These are phyloP conservation scores for Carcina quercana DNA, from an alignment of 2,888 invertebrate genomes.

Conservation along the genomic window DNA sequence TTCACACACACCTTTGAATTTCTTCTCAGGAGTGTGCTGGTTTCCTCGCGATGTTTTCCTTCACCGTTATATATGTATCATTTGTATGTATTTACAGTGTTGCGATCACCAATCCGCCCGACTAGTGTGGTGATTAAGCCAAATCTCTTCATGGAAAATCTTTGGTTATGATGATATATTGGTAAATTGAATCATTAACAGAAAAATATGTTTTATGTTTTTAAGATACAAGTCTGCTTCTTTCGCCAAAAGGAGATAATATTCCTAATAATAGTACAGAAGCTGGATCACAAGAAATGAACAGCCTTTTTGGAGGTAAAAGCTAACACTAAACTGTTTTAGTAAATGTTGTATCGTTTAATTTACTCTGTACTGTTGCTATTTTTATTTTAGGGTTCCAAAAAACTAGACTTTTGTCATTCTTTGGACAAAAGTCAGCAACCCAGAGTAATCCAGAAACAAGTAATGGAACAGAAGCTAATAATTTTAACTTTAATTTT, in stretches of 20 bases:
- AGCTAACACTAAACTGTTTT: background rate
- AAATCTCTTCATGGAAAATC: too few relatives aligned
- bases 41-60: too few relatives aligned
- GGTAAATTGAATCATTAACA: background rate
- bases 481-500: constrained; percentile 55
- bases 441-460: constrained; percentile 29
- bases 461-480: constrained; percentile 25
- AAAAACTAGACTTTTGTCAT: constrained; percentile 47
- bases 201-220: background rate
- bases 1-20: too few relatives aligned
- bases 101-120: too few relatives aligned
- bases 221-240: constrained; percentile 50
- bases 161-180: background rate
- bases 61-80: too few relatives aligned
- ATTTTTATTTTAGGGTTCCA: constrained; percentile 35
- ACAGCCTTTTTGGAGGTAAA: constrained; percentile 54
- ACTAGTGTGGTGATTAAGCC: too few relatives aligned
- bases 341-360: background rate
- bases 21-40: too few relatives aligned
- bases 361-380: background rate
- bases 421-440: constrained; percentile 37
- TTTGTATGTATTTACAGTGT: too few relatives aligned
- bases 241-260: constrained; percentile 59
- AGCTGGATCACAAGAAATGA: constrained; percentile 43
- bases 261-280: constrained; percentile 28